A percentile compares a stretch with the other conserved stretches of the same genome.
These are phyloP conservation scores for Auanema freiburgensis DNA, from an alignment of 2,888 invertebrate species.

Conservation along the genomic window DNA sequence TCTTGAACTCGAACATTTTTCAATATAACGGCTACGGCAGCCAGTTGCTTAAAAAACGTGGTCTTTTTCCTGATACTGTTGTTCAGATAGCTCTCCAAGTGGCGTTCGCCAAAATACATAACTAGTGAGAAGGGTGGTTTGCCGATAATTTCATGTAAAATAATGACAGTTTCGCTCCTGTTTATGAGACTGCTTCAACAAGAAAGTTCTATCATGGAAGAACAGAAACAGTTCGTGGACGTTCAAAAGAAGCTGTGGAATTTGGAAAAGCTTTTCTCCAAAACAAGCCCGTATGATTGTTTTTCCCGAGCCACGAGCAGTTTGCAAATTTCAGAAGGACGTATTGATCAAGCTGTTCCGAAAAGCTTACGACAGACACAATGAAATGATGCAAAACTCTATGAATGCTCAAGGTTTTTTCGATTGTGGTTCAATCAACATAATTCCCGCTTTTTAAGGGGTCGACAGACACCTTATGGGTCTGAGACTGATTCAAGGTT, in stretches of 20 bases:
- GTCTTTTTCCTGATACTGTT: constrained; percentile 73
- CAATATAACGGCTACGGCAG: constrained; percentile 29
- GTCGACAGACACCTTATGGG: constrained; percentile 38
- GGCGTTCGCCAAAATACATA: constrained; percentile 70
- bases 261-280: constrained; percentile 23
- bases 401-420: constrained; percentile 26
- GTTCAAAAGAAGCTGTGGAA: constrained; percentile 68
- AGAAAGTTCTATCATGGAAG: constrained; percentile 72
- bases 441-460: constrained; percentile 7
- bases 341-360: constrained; percentile 21
- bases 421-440: neutral
- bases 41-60: constrained; percentile 66
- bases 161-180: constrained; percentile 70
- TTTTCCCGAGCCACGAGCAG: neutral
- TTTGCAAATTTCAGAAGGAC: constrained; percentile 19
- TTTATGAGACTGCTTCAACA: constrained; percentile 74
- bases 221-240: constrained; percentile 73
- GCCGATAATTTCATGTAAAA: neutral
- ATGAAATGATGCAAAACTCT: constrained; percentile 32
- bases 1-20: constrained; percentile 11
- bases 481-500: constrained; percentile 17
- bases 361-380: constrained; percentile 41
- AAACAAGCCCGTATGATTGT: constrained; percentile 18
- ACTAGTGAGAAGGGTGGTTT: constrained; percentile 21
- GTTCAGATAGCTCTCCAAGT: constrained; percentile 72